Conservation (phyloP, 2,113 vertebrate species). For the Saccopteryx leptura region DNA sequence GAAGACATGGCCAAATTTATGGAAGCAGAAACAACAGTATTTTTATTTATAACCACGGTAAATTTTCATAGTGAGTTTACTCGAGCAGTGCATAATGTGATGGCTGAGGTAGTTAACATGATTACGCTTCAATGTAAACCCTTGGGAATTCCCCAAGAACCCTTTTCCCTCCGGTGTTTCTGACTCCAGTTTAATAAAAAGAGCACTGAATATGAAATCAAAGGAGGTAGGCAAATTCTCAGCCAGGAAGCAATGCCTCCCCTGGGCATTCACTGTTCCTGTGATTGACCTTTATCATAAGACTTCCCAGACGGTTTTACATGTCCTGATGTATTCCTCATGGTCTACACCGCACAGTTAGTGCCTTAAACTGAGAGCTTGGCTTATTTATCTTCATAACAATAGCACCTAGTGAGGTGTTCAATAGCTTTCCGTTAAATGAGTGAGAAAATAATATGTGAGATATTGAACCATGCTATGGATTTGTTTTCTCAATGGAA, state of each 20-base stretch:
- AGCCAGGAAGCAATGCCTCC: background rate
- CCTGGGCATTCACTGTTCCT: background rate
- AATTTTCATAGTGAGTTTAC: constrained; percentile 76
- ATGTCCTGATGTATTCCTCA: no score
- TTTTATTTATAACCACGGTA: constrained; percentile 74
- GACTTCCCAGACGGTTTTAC: background rate
- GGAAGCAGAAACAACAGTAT: constrained; percentile 67
- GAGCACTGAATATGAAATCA: constrained; percentile 21
- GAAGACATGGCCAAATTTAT: constrained; percentile 66
- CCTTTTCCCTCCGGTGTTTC: background rate
- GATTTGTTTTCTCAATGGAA: constrained; percentile 4
- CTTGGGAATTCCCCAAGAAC: constrained; percentile 49
- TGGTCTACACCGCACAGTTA: background rate
- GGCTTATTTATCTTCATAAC: background rate
- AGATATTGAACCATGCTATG: background rate
- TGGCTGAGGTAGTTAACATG: constrained; percentile 66
- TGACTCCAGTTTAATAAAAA: background rate
- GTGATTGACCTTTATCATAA: background rate
- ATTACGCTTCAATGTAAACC: constrained; percentile 60
- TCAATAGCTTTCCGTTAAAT: background rate
- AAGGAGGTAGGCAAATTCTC: background rate
- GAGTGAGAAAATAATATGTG: background rate
- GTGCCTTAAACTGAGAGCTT: background rate
- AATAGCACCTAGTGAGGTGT: background rate
- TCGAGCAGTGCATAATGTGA: constrained; percentile 69